A percentile compares a stretch with the other conserved stretches of the same genome.
These are phyloP conservation scores for Nemotelus nigrinus DNA, from an alignment of 2,888 invertebrate genomes.

Conservation along the genomic window DNA sequence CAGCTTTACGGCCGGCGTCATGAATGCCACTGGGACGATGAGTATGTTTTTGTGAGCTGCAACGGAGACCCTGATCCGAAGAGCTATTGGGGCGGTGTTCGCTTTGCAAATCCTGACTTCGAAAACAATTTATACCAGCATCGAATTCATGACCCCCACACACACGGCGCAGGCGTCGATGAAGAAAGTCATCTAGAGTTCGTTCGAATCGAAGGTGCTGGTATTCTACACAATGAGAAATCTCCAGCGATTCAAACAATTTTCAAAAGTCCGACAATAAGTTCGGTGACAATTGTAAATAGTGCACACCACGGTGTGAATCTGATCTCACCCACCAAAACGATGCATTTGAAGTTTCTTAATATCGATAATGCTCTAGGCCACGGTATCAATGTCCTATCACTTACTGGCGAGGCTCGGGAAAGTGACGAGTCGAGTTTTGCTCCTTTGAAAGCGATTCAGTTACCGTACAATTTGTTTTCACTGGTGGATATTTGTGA, in stretches of 20 bases:
- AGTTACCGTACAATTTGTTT: constrained; percentile 90
- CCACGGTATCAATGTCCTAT: constrained; percentile 87
- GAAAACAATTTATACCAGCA: constrained; percentile 86
- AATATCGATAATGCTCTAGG: constrained; percentile 84
- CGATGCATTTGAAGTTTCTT: constrained; percentile 80
- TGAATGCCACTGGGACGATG: constrained; percentile 88
- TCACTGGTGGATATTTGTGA: constrained; percentile 97
- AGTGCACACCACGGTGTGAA: constrained; percentile 94
- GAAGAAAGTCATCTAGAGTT: constrained; percentile 82
- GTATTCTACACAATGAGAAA: constrained; percentile 94
- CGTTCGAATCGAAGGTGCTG: constrained; percentile 90
- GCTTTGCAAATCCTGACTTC: constrained; percentile 89
- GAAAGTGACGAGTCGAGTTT: constrained; percentile 90
- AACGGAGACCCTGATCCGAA: constrained; percentile 70
- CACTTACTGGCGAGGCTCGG: constrained; percentile 91
- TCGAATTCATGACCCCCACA: constrained; percentile 82
- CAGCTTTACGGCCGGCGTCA: constrained; percentile 86
- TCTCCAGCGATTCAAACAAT: constrained; percentile 92
- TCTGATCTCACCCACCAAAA: constrained; percentile 86
- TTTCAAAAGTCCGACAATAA: constrained; percentile 83
- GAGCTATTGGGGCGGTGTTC: constrained; percentile 95
- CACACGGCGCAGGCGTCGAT: constrained; percentile 75
- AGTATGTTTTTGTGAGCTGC: constrained; percentile 94
- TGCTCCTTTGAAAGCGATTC: constrained; percentile 80
- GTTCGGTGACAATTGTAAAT: constrained; percentile 82